Conservation (phyloP, 2,888 invertebrate species). For the Sthenelais limicola region DNA sequence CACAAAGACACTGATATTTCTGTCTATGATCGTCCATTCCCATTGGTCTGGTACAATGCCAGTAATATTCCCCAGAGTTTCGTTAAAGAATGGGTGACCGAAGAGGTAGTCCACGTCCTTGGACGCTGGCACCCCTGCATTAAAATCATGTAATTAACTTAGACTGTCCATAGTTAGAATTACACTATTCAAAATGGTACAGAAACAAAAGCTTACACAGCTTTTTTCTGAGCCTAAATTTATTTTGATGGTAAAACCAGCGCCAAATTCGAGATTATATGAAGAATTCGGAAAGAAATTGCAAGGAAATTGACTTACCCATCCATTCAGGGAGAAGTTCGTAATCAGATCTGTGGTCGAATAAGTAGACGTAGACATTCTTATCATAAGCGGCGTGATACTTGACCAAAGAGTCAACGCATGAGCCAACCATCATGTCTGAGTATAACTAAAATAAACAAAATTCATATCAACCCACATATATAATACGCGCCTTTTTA, state of each 20-base stretch:
- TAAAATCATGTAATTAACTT: too few relatives aligned
- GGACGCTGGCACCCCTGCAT: constrained; percentile 61
- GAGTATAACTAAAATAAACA: constrained; percentile 65
- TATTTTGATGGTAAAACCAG: too few relatives aligned
- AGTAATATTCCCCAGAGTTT: constrained; percentile 65
- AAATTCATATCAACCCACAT: too few relatives aligned
- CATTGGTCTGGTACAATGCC: constrained; percentile 66
- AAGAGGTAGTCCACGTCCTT: constrained; percentile 75
- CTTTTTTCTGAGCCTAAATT: neutral
- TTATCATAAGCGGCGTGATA: constrained; percentile 59
- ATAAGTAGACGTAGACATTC: constrained; percentile 67
- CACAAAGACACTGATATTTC: constrained; percentile 74
- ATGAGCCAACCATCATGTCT: constrained; percentile 69
- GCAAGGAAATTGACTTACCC: constrained; percentile 67
- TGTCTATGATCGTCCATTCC: constrained; percentile 69
- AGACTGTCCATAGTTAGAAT: too few relatives aligned
- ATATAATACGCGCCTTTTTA: too few relatives aligned
- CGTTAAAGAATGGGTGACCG: constrained; percentile 74
- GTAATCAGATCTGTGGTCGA: constrained; percentile 69
- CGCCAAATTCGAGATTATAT: too few relatives aligned
- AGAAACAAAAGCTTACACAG: neutral
- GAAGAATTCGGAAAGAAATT: neutral
- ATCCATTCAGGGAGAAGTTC: constrained; percentile 68
- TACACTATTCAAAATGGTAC: neutral
- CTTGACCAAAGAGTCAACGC: constrained; percentile 65